Base-by-base conservation (phyloP, 2,113 vertebrate species). In the Istiophorus platypterus region DNA sequence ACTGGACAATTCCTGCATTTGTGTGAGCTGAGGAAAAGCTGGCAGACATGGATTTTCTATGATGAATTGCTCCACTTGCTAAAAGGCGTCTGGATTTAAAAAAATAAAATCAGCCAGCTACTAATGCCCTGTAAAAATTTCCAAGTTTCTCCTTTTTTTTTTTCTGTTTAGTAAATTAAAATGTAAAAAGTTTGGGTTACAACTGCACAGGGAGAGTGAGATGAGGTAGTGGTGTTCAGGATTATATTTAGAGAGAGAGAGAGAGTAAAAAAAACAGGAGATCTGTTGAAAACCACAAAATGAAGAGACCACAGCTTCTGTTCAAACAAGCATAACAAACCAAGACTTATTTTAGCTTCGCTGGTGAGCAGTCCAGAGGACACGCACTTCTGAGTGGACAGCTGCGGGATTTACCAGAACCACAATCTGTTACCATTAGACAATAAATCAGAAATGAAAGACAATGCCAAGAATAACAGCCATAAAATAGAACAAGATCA, bases 401-500 rank as follows among this genome's bases (percentile, higher is more conserved):
- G 78, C 84, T 82, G 88, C 70, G 62, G 82, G 78, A 73, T 88
- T 85, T 74, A 91, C 75, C 89, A 86, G 84, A 77, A 86, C 90
- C 92, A 82, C 87, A 91, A 91, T 93, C 93, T 89, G 92, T 92
- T 93, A 92, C 89, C 91, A 89, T 93, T 92, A 91, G 92, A 93
- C 76, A 78, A 92, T 93, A 91, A 93, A 94, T 95, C 91, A 91
- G 87, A 94, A 90, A 79, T 64, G 80, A 77, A 82, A 82, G 66
- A 69, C 76, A 82, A 78, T 63, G 87, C 91, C 91, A 93, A 92
- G 76, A 87, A 92, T 87, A 93, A 93, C 85, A 88, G 75, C 78
- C 51, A 79, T 88, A 86, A 85, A 87, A 80, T 61, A 64, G 67
- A 78, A 78, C 81, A 80, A 72, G 76, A 49, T 88, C 87, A 69